Base-by-base conservation (phyloP, 2,113 vertebrate species). In the Eonycteris spelaea region DNA sequence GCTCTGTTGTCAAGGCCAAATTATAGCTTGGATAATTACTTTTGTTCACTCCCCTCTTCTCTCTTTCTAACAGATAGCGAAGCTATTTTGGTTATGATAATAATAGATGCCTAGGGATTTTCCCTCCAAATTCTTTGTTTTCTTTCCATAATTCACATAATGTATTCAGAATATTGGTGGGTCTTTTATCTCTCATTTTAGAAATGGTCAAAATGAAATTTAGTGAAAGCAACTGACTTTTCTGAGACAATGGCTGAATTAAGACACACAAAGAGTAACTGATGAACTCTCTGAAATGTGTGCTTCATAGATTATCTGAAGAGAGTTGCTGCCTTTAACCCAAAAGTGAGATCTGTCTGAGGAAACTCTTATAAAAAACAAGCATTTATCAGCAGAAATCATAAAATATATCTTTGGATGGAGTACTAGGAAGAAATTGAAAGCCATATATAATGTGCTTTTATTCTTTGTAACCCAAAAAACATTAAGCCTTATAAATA, bases 131-230 rank as follows among this genome's bases (percentile, higher is more conserved):
- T 83, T 94, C 85, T 86, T 95, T 91, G 43, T 97, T 97, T 63
- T 40, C 48, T 90, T 94, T 95, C 68, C 11, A 28, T 89, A 88
- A 93, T 89, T 92, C 67, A 77, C 65, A 77, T 84, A 92, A 93
- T 96, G 21, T 96, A 87, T 97, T 97, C 92, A 86, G 94, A 97
- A 94, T 87, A 78, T 88, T 67, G 35, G 67, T 48, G 19, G 95
- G 45, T 88, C 77, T 95, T 97, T 96, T 82, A 83, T 74, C 43
- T 90, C 68, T 85, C 53, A 21, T 55, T 95, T 67, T 83, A 48
- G 91, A 92, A 94, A 91, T 75, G 73, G 45, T 95, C 73, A 75
- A 96, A 96, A 93, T 92, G 30, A 96, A 92, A 86, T 94, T 61
- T 86, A 71, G 67, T 55, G 61, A 82, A 77, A 95, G 65, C 35